Evolutionary conservation across 2,113 vertebrate genomes (phyloP).

Genomic region (Calidris pugnax): DNA sequence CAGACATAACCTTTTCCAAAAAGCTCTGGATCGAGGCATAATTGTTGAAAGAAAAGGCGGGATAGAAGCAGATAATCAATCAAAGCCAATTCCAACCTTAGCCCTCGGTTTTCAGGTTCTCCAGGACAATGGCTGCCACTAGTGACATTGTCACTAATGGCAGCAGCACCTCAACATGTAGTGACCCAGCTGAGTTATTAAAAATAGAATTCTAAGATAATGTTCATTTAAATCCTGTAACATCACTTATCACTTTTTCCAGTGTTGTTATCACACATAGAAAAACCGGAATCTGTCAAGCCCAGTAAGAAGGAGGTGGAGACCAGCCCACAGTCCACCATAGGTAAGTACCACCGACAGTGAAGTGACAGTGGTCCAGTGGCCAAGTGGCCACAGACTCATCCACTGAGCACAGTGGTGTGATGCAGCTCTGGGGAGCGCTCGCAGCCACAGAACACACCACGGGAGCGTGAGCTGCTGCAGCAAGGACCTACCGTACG

Average conservation of each 20-base stretch:
- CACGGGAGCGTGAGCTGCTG: not conserved
- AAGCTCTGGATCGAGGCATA: not conserved
- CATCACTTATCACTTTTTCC: not conserved
- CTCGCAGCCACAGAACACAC: too few species aligned
- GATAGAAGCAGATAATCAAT: not conserved
- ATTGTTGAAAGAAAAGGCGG: not conserved
- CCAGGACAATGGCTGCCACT: not conserved
- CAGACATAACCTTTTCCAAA: not conserved
- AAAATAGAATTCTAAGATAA: not conserved
- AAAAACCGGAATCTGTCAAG: not conserved
- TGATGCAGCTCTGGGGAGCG: accelerated
- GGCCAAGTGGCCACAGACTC: not conserved
- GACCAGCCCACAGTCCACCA: accelerated
- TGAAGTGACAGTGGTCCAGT: accelerated
- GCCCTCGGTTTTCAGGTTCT: not conserved
- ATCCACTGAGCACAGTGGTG: not conserved
- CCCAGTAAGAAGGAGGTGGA: not conserved
- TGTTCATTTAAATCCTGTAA: not conserved
- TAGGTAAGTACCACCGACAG: not conserved
- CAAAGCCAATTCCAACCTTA: not conserved
- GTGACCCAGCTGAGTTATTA: not conserved
- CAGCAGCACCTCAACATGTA: not conserved
- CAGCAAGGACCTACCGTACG: constrained; percentile 68
- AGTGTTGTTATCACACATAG: not conserved
- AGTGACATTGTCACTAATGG: not conserved